Conservation (phyloP, 2,888 invertebrate species). For the Sinelater perroti region DNA sequence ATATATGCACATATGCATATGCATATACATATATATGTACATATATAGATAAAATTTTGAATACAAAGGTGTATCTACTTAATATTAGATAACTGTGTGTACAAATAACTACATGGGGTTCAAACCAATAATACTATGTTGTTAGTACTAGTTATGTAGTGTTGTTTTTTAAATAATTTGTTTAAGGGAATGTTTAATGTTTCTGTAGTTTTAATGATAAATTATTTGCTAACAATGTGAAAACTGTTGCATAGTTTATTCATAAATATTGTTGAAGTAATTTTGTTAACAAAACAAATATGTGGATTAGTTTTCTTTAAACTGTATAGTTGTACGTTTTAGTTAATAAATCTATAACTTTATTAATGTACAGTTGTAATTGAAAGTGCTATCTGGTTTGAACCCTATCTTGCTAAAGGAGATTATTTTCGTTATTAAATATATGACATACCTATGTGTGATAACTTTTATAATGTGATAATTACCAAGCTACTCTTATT, state of each 20-base stretch:
- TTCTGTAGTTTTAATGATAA: too few species aligned
- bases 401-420: neutral
- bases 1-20: too few species aligned
- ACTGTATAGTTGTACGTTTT: neutral
- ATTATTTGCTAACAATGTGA: too few species aligned
- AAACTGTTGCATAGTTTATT: too few species aligned
- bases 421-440: conserved; percentile 2
- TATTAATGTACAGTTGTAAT: neutral
- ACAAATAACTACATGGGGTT: conserved; percentile 1
- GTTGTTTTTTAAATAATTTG: too few species aligned
- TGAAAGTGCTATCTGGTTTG: conserved; percentile 1
- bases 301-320: neutral
- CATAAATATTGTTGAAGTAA: too few species aligned
- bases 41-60: too few species aligned
- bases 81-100: conserved; percentile 4
- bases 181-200: too few species aligned
- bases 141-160: too few species aligned
- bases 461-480: conserved; percentile 10
- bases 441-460: conserved; percentile 2
- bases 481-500: neutral
- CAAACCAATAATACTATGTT: too few species aligned
- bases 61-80: neutral
- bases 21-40: too few species aligned
- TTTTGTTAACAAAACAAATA: neutral
- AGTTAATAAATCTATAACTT: neutral